phyloP scores from a whole-genome alignment of 2,888 invertebrate genomes.

The Philonicus albiceps region DNA sequence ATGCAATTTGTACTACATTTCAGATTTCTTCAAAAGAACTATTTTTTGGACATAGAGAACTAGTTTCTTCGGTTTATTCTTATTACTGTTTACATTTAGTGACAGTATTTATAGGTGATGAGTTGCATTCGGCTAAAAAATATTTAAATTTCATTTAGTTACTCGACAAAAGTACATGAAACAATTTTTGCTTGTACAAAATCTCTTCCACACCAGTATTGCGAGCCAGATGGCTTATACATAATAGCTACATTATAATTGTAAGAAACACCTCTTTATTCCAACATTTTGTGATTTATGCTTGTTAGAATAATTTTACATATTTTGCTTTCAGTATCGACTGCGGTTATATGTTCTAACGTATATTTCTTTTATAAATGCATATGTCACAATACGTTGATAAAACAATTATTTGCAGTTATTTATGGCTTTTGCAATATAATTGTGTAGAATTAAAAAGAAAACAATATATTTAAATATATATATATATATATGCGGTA shows the following conservation, averaged over 20 bases:
- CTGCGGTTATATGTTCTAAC: neutral
- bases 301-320: constrained; percentile 1
- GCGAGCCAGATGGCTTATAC: neutral
- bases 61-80: neutral
- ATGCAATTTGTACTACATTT: neutral
- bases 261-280: neutral
- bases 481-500: too few relatives aligned
- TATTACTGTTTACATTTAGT: neutral
- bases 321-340: neutral
- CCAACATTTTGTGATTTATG: constrained; percentile 22
- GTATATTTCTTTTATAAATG: neutral
- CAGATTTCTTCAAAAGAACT: neutral
- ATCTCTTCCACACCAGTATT: neutral
- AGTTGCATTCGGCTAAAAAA: neutral
- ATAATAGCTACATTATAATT: neutral
- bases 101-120: neutral
- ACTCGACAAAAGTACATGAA: neutral
- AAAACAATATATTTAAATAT: constrained; percentile 2
- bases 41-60: neutral
- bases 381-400: neutral
- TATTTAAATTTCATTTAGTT: neutral
- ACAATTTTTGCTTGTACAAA: neutral
- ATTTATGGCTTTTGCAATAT: constrained; percentile 1
- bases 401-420: neutral
- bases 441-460: neutral